A percentile compares a stretch with the other conserved stretches of the same genome.
phyloP scores from a whole-genome alignment of 2,113 vertebrate species.

The Ginglymostoma cirratum region DNA sequence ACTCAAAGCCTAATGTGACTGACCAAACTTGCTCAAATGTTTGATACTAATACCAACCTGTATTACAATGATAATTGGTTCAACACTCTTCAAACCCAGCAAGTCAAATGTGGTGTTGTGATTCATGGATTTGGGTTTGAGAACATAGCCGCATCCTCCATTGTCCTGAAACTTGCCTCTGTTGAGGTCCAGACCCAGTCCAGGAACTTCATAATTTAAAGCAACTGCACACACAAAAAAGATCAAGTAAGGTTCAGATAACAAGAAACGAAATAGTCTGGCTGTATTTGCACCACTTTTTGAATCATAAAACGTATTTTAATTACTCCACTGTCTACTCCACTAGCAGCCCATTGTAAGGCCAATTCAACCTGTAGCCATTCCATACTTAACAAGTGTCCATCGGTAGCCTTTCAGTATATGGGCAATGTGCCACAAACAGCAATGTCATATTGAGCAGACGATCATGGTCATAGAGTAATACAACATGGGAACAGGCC shows the following conservation, averaged over 20 bases:
- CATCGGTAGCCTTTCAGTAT: not conserved
- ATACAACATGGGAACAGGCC: too few species aligned
- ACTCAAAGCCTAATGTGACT: not conserved
- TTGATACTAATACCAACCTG: slow-evolving; percentile 47
- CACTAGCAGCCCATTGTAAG: not conserved
- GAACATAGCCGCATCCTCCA: slow-evolving; percentile 71
- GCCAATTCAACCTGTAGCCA: not conserved
- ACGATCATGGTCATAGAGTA: too few species aligned
- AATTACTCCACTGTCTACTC: not conserved
- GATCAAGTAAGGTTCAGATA: not conserved
- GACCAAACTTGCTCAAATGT: not conserved
- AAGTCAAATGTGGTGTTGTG: slow-evolving; percentile 53
- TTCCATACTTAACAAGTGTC: not conserved
- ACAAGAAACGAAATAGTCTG: not conserved
- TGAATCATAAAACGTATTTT: not conserved
- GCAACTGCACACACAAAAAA: slow-evolving; percentile 61
- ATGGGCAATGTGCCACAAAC: not conserved
- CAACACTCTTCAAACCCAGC: slow-evolving; percentile 37
- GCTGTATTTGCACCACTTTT: not conserved
- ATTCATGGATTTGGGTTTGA: slow-evolving; percentile 69
- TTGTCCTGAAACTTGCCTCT: slow-evolving; percentile 80
- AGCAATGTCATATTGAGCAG: not conserved
- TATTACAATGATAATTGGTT: slow-evolving; percentile 55
- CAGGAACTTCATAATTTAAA: slow-evolving; percentile 75
- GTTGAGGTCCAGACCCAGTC: slow-evolving; percentile 71